These are phyloP conservation scores for Pyralis farinalis DNA, from an alignment of 2,888 invertebrate genomes.

Conservation along the genomic window DNA sequence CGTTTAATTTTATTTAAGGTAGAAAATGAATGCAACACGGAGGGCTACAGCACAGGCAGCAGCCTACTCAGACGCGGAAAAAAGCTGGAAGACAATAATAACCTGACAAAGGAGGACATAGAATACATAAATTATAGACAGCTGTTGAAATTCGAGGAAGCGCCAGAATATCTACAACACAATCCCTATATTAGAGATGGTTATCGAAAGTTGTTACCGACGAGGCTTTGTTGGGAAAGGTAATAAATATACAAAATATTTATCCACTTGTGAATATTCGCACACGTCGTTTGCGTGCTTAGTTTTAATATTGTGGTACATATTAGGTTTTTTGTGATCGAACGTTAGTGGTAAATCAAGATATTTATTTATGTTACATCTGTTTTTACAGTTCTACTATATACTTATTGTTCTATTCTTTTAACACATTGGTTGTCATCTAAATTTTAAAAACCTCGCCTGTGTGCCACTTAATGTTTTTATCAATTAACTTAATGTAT, in stretches of 20 bases:
- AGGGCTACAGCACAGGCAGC: conserved; percentile 39
- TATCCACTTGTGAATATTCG: too few species aligned
- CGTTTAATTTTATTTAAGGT: conserved; percentile 34
- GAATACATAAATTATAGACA: conserved; percentile 72
- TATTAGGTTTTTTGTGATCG: too few species aligned
- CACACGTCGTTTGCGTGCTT: too few species aligned
- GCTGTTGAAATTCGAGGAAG: conserved; percentile 79
- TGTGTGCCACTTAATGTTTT: too few species aligned
- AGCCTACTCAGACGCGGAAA: conserved; percentile 59
- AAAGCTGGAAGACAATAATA: conserved; percentile 71
- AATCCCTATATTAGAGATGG: conserved; percentile 93
- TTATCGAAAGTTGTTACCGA: conserved; percentile 90
- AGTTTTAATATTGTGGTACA: too few species aligned
- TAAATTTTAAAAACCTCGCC: too few species aligned
- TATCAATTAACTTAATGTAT: too few species aligned
- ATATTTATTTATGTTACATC: too few species aligned
- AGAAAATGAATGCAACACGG: conserved; percentile 48
- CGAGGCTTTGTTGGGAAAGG: conserved; percentile 94
- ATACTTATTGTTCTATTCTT: too few species aligned
- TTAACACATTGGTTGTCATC: too few species aligned
- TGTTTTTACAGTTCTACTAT: too few species aligned
- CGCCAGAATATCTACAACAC: conserved; percentile 91
- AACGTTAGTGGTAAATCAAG: too few species aligned
- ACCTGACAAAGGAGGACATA: conserved; percentile 66
- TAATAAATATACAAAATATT: conserved; percentile 43